Percentiles rank a stretch among this genome's conserved stretches.
Evolutionary conservation across 2,113 vertebrate species (phyloP).

Genomic region (Bubalus kerabau): DNA sequence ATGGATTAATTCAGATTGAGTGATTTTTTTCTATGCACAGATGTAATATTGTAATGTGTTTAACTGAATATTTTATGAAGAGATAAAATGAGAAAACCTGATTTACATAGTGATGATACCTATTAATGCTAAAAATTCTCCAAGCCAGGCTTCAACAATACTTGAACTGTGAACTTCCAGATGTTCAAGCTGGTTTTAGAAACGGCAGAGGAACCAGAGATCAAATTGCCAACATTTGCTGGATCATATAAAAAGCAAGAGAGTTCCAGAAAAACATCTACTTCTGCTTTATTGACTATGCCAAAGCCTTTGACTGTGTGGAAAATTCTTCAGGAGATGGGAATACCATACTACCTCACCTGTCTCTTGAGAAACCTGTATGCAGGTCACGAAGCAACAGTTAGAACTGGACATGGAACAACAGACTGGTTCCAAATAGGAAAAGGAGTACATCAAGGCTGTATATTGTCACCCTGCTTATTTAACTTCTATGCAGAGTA

Average conservation of each 20-base stretch:
- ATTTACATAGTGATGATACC: neutral
- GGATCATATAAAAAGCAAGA: neutral
- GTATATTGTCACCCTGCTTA: neutral
- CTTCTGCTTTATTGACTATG: neutral
- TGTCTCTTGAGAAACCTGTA: neutral
- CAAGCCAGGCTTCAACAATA: neutral
- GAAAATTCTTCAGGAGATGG: neutral
- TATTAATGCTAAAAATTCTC: neutral
- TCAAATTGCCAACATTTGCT: neutral
- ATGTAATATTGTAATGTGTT: neutral
- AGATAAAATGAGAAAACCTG: neutral
- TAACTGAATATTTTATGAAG: conserved; percentile 13
- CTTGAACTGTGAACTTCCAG: neutral
- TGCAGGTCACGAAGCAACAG: neutral
- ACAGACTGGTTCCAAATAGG: neutral
- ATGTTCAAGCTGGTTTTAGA: neutral
- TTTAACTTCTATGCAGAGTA: neutral
- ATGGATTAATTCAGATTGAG: neutral
- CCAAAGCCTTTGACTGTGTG: neutral
- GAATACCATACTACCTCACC: neutral
- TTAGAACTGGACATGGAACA: neutral
- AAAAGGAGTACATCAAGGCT: neutral
- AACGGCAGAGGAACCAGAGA: neutral
- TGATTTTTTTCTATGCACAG: neutral
- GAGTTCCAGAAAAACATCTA: neutral